Evolutionary conservation across 2,797 vertebrate species (phyloP).

Genomic region (Borostomias antarcticus): DNA sequence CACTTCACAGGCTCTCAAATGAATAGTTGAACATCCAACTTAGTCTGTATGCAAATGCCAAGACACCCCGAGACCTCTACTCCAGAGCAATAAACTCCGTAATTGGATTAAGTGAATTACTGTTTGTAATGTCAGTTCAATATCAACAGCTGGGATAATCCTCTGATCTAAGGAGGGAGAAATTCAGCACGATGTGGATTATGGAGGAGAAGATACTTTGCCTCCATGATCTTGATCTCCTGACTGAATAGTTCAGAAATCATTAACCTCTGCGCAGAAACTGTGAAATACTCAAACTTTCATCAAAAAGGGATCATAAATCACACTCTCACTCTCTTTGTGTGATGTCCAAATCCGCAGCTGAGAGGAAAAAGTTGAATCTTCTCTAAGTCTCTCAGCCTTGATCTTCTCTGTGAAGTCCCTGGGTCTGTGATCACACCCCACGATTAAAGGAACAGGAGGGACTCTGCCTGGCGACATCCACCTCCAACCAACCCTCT

Average conservation of each 20-base stretch:
- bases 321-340: slow-evolving; percentile 6
- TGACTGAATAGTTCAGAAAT: slow-evolving; percentile 25
- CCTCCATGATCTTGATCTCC: slow-evolving; percentile 29
- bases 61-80: slow-evolving; percentile 26
- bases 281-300: slow-evolving; percentile 37
- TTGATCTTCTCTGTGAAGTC: slow-evolving; percentile 4
- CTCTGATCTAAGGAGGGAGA: slow-evolving; percentile 30
- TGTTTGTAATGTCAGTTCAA: slow-evolving; percentile 47
- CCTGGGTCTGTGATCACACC: neutral
- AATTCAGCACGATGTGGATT: slow-evolving; percentile 6
- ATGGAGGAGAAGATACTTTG: slow-evolving; percentile 6
- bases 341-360: slow-evolving; percentile 22
- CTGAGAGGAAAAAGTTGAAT: slow-evolving; percentile 13
- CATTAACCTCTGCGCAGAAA: slow-evolving; percentile 17
- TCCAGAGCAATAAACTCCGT: slow-evolving; percentile 26
- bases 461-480: slow-evolving; percentile 11
- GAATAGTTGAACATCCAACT: slow-evolving; percentile 22
- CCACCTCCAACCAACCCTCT: neutral
- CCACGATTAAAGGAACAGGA: neutral
- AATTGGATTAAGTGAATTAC: slow-evolving; percentile 51
- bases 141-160: slow-evolving; percentile 45
- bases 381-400: neutral
- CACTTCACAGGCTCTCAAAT: slow-evolving; percentile 12
- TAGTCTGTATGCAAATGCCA: slow-evolving; percentile 28
- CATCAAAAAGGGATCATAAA: slow-evolving; percentile 26